Conservation (phyloP, 2,888 invertebrate species). For the Linnaemya tessellans region DNA sequence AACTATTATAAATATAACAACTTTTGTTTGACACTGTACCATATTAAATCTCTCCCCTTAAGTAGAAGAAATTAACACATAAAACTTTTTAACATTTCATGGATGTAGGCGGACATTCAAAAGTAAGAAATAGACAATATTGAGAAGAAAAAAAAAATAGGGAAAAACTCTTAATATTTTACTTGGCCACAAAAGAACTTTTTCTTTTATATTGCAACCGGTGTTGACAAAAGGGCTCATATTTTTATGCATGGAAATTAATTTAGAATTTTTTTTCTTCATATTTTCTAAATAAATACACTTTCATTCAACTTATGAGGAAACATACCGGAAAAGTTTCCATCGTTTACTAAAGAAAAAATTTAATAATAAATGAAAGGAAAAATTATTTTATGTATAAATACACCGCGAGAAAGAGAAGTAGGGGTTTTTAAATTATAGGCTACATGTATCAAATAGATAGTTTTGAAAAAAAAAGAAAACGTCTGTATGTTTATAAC, state of each 20-base stretch:
- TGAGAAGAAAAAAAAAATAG: not conserved
- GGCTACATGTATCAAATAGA: no score
- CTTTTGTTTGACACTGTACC: not conserved
- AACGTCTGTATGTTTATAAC: no score
- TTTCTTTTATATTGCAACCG: slow-evolving; percentile 45
- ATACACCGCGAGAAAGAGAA: slow-evolving; percentile 12
- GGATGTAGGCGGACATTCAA: slow-evolving; percentile 53
- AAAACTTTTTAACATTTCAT: slow-evolving; percentile 35
- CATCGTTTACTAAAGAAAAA: not conserved
- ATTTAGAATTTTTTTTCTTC: not conserved
- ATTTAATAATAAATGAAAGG: slow-evolving; percentile 15
- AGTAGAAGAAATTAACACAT: slow-evolving; percentile 42
- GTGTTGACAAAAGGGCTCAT: slow-evolving; percentile 66
- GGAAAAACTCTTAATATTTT: slow-evolving; percentile 23
- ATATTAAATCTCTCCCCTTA: slow-evolving; percentile 5
- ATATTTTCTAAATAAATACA: slow-evolving; percentile 23
- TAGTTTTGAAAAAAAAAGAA: no score
- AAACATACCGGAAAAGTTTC: slow-evolving; percentile 10
- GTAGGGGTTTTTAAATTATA: no score
- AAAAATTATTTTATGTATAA: slow-evolving; percentile 1
- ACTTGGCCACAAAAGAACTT: slow-evolving; percentile 32
- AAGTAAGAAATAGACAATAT: slow-evolving; percentile 29
- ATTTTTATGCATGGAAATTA: slow-evolving; percentile 11
- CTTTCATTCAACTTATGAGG: not conserved
- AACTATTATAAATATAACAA: not conserved